Base-by-base conservation (phyloP, 2,888 invertebrate genomes). In the Lepidochitona cinerea region DNA sequence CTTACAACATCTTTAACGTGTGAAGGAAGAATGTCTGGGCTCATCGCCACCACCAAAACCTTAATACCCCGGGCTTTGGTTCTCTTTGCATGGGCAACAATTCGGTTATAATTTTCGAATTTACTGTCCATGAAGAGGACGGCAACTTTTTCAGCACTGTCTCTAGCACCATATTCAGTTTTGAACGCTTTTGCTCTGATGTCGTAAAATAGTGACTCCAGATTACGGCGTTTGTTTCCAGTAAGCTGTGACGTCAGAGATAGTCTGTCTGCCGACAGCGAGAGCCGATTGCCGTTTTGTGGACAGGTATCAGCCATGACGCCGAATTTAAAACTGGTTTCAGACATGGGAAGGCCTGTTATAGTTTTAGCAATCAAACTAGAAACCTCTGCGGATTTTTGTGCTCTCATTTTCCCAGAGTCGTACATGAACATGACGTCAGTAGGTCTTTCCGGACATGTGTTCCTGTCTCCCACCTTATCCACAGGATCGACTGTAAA, bases 391-490 rank as follows among this genome's bases (percentile, higher is more conserved):
- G 59, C 29, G 12, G 59, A 29, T 29, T 59, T 59, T 26, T 59
- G 59, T 1, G 32, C 59, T 32, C 83, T 82, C 12, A 84, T 68
- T 12, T 79, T 72, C 26, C 78, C 71, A 1, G 81, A 74, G 69
- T 84, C 84, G 67, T 79, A 83, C 18, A 80, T 76, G 66, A 84
- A 84, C 67, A 83, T 74, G 52, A 84, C 36, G 49, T 83, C 82
- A 7, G 79, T 75, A 36, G 59, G 59, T 1, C 72, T 73, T 37
- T 77, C 75, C 0, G 80, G 77, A 9, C 59, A 59, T 7, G 23
- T 7, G 3, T 23, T 23, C 3, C 2, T 49, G 49, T 23, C n/a
- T 7, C 23, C 23, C 49, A n/a, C 23, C 49, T 49, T 23, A 23
- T 49, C 49, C 3, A 23, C 18, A 7, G 49, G 49, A 4, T 49